Percentiles rank a stretch among this genome's conserved stretches.
Conservation (phyloP, 2,113 vertebrate genomes). For the Lucifuga dentata region DNA sequence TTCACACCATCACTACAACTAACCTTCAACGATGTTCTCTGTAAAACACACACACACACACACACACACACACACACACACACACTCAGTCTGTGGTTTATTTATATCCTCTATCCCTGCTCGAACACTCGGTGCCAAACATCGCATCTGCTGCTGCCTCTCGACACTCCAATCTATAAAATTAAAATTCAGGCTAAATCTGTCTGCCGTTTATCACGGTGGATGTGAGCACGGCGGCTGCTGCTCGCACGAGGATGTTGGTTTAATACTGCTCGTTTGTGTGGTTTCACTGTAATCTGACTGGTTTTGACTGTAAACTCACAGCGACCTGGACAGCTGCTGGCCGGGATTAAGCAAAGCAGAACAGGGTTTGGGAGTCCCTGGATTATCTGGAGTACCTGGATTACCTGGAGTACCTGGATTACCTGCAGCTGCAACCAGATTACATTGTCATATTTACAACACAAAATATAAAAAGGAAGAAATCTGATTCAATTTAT, state of each 20-base stretch:
- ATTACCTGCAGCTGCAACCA: no score
- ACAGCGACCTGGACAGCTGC: conserved; percentile 44
- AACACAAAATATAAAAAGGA: no score
- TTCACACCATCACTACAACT: not conserved
- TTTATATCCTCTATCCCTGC: conserved; percentile 46
- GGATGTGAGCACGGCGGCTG: conserved; percentile 35
- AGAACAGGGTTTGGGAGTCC: conserved; percentile 5
- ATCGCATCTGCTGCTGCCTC: conserved; percentile 68
- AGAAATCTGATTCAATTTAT: no score
- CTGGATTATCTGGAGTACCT: conserved; percentile 51
- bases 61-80: conserved; percentile 9
- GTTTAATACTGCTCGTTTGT: conserved; percentile 23
- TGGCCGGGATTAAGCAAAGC: conserved; percentile 5
- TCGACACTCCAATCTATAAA: conserved; percentile 52
- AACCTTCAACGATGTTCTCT: conserved; percentile 4
- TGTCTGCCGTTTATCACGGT: conserved; percentile 43
- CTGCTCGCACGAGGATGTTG: conserved; percentile 36
- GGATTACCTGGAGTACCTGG: conserved; percentile 37
- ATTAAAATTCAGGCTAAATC: conserved; percentile 67
- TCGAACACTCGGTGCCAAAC: conserved; percentile 38
- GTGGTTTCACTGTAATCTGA: conserved; percentile 46
- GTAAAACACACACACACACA: conserved; percentile 32
- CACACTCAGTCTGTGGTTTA: conserved; percentile 46
- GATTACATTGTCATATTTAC: no score
- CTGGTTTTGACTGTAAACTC: not conserved